Conservation (phyloP, 2,888 invertebrate genomes). For the Pammene fasciana region DNA sequence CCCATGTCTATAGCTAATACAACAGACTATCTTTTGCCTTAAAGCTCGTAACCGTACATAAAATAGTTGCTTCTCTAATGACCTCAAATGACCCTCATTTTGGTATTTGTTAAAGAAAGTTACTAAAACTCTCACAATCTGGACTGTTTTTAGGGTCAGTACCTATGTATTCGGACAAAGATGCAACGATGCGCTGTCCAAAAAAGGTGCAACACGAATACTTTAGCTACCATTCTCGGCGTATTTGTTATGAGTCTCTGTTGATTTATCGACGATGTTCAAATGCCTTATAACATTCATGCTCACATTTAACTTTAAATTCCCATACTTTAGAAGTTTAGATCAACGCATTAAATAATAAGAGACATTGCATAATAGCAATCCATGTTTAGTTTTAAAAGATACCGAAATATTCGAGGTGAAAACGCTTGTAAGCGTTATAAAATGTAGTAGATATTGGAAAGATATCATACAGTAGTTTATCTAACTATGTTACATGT, state of each 20-base stretch:
- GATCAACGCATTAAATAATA: neutral
- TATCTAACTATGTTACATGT: constrained; percentile 41
- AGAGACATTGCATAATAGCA: neutral
- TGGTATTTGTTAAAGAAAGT: neutral
- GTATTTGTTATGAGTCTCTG: constrained; percentile 5
- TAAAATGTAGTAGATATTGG: constrained; percentile 23
- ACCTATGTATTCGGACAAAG: constrained; percentile 7
- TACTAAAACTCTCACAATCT: neutral
- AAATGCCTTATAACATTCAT: constrained; percentile 8
- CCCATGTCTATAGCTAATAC: too few relatives aligned
- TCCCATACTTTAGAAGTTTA: neutral
- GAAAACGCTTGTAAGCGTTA: constrained; percentile 1
- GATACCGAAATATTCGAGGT: neutral
- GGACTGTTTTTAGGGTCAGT: neutral
- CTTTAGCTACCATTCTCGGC: constrained; percentile 11
- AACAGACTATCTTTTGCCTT: neutral
- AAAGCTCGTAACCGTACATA: neutral
- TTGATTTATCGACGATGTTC: constrained; percentile 13
- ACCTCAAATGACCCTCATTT: too few relatives aligned
- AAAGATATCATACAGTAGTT: constrained; percentile 44
- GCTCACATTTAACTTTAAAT: neutral
- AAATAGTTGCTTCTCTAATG: too few relatives aligned
- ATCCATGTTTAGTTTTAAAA: neutral
- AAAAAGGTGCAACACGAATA: constrained; percentile 12
- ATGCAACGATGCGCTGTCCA: constrained; percentile 2